Percentiles rank a stretch among this genome's conserved stretches.
These are phyloP conservation scores for Tenthredo livida DNA, from an alignment of 2,888 invertebrate species.

Conservation along the genomic window DNA sequence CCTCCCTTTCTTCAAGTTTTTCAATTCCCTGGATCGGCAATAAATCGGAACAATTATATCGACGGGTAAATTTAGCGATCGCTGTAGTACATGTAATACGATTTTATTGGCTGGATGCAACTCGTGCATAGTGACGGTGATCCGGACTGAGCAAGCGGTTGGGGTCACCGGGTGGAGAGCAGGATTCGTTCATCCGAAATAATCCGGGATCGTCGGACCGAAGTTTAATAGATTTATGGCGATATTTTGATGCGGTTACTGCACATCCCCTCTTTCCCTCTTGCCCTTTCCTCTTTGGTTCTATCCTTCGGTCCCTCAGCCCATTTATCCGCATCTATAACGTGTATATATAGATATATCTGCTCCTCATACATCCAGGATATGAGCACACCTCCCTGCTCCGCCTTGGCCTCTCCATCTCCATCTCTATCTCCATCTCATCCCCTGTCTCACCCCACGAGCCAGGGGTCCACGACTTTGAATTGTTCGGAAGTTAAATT, in stretches of 20 bases:
- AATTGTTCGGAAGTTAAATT: conserved; percentile 52
- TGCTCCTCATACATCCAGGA: conserved; percentile 7
- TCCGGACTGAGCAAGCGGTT: neutral
- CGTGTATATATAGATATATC: neutral
- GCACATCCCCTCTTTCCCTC: neutral
- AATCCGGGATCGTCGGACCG: conserved; percentile 60
- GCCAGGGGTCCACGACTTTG: conserved; percentile 13
- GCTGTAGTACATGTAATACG: neutral
- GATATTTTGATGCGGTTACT: conserved; percentile 58
- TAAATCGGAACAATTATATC: neutral
- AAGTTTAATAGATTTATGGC: conserved; percentile 58
- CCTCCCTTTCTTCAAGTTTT: neutral
- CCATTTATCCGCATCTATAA: conserved; percentile 28
- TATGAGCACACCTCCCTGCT: conserved; percentile 18
- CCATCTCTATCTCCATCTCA: neutral
- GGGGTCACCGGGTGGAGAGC: conserved; percentile 11
- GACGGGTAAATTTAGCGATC: neutral
- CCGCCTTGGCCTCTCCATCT: neutral
- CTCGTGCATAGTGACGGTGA: conserved; percentile 27
- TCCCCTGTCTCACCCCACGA: neutral
- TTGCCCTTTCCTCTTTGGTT: neutral
- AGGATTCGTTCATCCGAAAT: conserved; percentile 59
- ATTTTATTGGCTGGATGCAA: neutral
- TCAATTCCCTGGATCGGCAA: neutral
- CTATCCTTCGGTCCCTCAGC: neutral